Evolutionary conservation across 1,140 invertebrate genomes (phyloP).

Genomic region (Drosophila rufa): DNA sequence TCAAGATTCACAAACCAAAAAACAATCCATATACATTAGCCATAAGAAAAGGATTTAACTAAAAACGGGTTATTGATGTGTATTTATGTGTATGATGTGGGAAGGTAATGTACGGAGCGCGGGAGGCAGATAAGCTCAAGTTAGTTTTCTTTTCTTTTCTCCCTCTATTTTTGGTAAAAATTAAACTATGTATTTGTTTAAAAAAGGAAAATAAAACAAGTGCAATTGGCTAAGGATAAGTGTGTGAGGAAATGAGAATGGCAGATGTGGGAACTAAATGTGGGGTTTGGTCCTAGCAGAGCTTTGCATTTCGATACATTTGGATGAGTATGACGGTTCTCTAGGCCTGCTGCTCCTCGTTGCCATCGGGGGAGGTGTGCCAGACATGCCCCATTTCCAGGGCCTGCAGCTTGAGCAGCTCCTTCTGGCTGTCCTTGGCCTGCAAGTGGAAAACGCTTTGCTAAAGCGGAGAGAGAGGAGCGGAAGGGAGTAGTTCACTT

Average conservation of each 20-base stretch:
- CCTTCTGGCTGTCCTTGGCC: constrained; percentile 90
- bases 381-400: constrained; percentile 78
- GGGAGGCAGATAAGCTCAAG: constrained; percentile 4
- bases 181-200: constrained; percentile 16
- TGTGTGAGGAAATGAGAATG: constrained; percentile 17
- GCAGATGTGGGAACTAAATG: constrained; percentile 6
- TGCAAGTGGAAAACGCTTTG: constrained; percentile 93
- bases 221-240: constrained; percentile 64
- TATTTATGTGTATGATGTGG: constrained; percentile 10
- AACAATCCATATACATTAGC: not conserved
- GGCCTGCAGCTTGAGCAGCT: constrained; percentile 82
- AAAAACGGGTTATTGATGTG: not conserved
- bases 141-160: not conserved
- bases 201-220: constrained; percentile 28
- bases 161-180: constrained; percentile 1
- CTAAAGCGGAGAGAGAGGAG: constrained; percentile 57
- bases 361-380: constrained; percentile 67
- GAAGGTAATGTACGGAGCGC: constrained; percentile 47
- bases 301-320: constrained; percentile 8
- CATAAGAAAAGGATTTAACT: not conserved
- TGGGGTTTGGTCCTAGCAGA: constrained; percentile 30
- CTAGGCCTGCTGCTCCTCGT: constrained; percentile 68
- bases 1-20: not conserved
- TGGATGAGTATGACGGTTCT: constrained; percentile 10
- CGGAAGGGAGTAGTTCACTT: not conserved